Evolutionary conservation across 2,113 vertebrate species (phyloP).

Genomic region (Channa maculata): DNA sequence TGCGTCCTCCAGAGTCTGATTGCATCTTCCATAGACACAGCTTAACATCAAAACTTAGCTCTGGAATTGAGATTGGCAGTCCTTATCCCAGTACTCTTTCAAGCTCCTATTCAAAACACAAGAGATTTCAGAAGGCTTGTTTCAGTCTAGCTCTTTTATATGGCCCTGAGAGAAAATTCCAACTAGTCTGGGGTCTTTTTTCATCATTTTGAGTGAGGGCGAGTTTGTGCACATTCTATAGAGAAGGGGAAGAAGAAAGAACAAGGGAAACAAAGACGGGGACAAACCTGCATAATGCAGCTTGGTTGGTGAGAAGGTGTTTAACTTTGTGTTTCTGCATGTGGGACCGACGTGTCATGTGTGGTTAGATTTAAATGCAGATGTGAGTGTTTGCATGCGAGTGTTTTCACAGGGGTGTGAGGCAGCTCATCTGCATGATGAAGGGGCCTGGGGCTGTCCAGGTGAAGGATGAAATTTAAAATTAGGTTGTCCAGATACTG

Average conservation of each 20-base stretch:
- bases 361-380: conserved; percentile 24
- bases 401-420: conserved; percentile 10
- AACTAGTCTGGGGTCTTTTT: conserved; percentile 21
- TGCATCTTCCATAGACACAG: conserved; percentile 46
- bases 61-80: conserved; percentile 68
- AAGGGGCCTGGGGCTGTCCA: conserved; percentile 11
- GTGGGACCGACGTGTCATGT: conserved; percentile 19
- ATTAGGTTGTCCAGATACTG: conserved; percentile 7
- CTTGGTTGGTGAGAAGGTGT: background rate
- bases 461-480: conserved; percentile 35
- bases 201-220: conserved; percentile 41
- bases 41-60: conserved; percentile 73
- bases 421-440: conserved; percentile 22
- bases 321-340: conserved; percentile 14
- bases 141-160: conserved; percentile 59
- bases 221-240: conserved; percentile 35
- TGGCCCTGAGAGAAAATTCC: conserved; percentile 62
- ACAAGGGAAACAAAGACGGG: conserved; percentile 3
- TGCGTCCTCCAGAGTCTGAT: conserved; percentile 40
- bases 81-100: conserved; percentile 68
- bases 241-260: conserved; percentile 12
- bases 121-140: conserved; percentile 63
- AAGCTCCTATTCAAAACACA: conserved; percentile 66
- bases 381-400: background rate
- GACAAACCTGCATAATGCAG: conserved; percentile 25